Base-by-base conservation (phyloP, 2,113 vertebrate species). In the Trematocara marginatum region DNA sequence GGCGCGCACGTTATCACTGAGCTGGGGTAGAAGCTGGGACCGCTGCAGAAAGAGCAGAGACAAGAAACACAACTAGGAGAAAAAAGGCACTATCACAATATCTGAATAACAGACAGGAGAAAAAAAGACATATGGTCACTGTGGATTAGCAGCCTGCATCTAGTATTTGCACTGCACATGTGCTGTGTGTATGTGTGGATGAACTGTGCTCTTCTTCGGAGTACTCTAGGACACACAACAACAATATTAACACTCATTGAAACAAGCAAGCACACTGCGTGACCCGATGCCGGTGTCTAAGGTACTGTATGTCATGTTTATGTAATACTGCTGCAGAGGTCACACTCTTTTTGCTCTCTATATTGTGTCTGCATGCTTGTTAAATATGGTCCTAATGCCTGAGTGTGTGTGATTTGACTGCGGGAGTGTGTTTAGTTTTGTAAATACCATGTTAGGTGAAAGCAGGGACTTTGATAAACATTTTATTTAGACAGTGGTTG, bases 241-340 rank as follows among this genome's bases (percentile, higher is more conserved):
- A 16, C 40, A 54, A n/a, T 49, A 76, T 78, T 61, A 84, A 74
- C 84, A 86, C 29, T 83, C 35, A 81, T 5, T 79, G 74, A 83
- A 83, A 54, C 49, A 10, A 88, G 52, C 78, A 23, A 71, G 59
- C 89, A 69, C 83, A 51, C 81, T 52, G 3, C 26, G 78, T 35
- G 61, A 84, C 86, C 94, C 64, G 92, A 96, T 96, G 95, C 95
- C 95, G 10, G 92, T 95, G 82, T 95, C 90, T 64, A 95, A 96
- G 96, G 95, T 96, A 95, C 89, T 45, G 82, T 88, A 74, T 34
- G 11, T 18, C 52, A 6, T 71, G 20, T 74, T 81, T 82, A 79
- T 89, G 10, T 83, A 34, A 16, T 35, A 15, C 57, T 83, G 52
- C 51, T 84, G 4, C 49, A 81, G 89, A 90, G 86, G 81, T 93